Evolutionary conservation across 2,888 invertebrate species (phyloP).

Genomic region (Notocelia uddmanniana): DNA sequence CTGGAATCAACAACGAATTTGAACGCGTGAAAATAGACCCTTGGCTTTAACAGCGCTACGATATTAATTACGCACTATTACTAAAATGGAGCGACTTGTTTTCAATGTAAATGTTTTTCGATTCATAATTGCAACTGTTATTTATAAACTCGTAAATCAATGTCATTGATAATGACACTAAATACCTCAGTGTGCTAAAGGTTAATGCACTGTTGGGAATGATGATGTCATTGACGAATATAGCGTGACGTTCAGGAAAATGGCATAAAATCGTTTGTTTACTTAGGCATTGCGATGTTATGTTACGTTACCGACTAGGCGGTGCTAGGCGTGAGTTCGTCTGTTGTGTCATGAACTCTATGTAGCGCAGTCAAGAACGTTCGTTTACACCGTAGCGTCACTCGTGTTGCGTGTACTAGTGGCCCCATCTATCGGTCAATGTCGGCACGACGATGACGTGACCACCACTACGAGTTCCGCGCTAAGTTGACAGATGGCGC

Average conservation of each 20-base stretch:
- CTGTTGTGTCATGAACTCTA: slow-evolving; percentile 73
- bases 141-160: slow-evolving; percentile 17
- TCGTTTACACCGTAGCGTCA: slow-evolving; percentile 81
- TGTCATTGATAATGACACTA: slow-evolving; percentile 38
- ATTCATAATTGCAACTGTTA: slow-evolving; percentile 10
- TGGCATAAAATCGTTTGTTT: slow-evolving; percentile 46
- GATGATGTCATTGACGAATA: slow-evolving; percentile 58
- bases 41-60: neutral
- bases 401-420: slow-evolving; percentile 67
- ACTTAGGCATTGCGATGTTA: slow-evolving; percentile 42
- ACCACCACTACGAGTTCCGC: slow-evolving; percentile 59
- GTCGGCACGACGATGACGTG: slow-evolving; percentile 80
- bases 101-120: slow-evolving; percentile 2
- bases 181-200: slow-evolving; percentile 50
- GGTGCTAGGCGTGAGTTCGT: slow-evolving; percentile 54
- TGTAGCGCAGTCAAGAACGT: slow-evolving; percentile 83
- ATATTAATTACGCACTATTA: neutral
- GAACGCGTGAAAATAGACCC: slow-evolving; percentile 13
- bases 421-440: slow-evolving; percentile 84
- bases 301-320: slow-evolving; percentile 42
- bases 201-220: slow-evolving; percentile 60
- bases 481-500: slow-evolving; percentile 71
- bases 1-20: slow-evolving; percentile 36
- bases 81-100: neutral
- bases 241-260: slow-evolving; percentile 46